Conservation (phyloP, 2,797 vertebrate genomes). For the Hippoglossus hippoglossus region DNA sequence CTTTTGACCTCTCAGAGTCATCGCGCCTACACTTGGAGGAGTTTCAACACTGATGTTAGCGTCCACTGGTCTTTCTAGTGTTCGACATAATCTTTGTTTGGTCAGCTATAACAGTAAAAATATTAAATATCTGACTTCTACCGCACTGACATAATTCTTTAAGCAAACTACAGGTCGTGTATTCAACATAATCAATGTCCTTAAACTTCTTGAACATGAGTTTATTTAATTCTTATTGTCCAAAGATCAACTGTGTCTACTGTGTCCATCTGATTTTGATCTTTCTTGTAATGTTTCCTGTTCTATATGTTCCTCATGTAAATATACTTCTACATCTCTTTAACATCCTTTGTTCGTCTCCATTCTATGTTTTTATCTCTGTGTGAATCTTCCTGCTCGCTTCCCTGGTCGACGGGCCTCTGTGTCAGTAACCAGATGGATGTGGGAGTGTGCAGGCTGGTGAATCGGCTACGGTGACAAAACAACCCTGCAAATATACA, state of each 20-base stretch:
- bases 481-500: constrained; percentile 39
- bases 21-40: too few relatives aligned
- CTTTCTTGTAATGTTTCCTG: not conserved
- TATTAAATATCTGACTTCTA: too few relatives aligned
- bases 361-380: not conserved
- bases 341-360: not conserved
- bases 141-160: too few relatives aligned
- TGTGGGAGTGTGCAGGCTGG: constrained; percentile 68
- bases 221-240: not conserved
- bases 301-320: too few relatives aligned
- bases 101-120: too few relatives aligned
- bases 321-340: not conserved
- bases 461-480: constrained; percentile 56
- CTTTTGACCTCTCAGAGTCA: too few relatives aligned
- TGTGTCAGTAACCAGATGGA: constrained; percentile 69
- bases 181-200: not conserved
- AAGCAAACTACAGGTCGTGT: too few relatives aligned
- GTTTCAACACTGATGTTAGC: too few relatives aligned
- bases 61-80: too few relatives aligned
- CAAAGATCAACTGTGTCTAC: not conserved
- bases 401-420: constrained; percentile 33
- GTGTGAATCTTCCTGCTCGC: constrained; percentile 22
- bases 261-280: not conserved
- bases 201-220: too few relatives aligned
- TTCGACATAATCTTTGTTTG: too few relatives aligned